phyloP scores from a whole-genome alignment of 2,113 vertebrate species.

The Nanger granti region DNA sequence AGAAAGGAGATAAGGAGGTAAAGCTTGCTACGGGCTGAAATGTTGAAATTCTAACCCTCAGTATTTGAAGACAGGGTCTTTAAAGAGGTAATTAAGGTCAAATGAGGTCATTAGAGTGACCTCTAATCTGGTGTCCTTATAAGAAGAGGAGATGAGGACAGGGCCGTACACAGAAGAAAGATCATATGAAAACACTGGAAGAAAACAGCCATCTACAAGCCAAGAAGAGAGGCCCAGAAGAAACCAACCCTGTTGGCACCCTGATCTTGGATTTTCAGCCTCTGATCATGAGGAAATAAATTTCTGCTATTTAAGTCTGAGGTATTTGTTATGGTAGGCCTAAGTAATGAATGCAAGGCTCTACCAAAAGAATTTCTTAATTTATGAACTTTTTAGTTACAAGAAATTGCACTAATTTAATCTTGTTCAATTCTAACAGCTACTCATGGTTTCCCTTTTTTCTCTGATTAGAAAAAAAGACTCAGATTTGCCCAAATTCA shows the following conservation, averaged over 20 bases:
- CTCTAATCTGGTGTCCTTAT: not conserved
- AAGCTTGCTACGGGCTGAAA: not conserved
- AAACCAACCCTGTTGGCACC: not conserved
- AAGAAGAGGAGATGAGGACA: not conserved
- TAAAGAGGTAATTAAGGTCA: not conserved
- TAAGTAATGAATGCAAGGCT: not conserved
- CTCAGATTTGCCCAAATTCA: not conserved
- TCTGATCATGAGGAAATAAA: not conserved
- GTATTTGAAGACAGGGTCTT: not conserved
- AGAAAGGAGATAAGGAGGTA: not conserved
- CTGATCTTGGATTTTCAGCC: not conserved
- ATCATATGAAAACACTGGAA: not conserved
- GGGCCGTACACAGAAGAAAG: not conserved
- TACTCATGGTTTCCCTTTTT: not conserved
- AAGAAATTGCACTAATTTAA: not conserved
- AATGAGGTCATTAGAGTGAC: not conserved
- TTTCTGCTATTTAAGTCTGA: no score
- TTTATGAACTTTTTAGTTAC: not conserved
- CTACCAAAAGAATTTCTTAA: not conserved
- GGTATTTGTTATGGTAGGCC: not conserved
- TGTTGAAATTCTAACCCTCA: not conserved
- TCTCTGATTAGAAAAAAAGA: not conserved
- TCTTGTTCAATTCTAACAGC: not conserved
- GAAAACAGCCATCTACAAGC: not conserved
- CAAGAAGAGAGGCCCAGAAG: not conserved